Evolutionary conservation across 1,140 invertebrate genomes (phyloP).

Genomic region (Cyclargus thomasi): DNA sequence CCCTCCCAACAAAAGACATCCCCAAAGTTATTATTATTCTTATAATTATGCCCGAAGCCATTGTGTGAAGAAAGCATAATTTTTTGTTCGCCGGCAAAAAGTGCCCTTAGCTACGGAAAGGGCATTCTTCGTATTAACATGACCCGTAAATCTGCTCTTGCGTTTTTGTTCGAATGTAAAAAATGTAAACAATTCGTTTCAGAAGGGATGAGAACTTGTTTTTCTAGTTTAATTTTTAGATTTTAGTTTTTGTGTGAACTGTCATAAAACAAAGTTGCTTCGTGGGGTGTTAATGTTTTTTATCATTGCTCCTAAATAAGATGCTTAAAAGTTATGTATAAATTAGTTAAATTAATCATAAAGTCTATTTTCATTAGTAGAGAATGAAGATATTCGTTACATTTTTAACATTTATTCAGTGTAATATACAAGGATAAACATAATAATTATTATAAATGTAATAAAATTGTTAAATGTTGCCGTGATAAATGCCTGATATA

Average conservation of each 20-base stretch:
- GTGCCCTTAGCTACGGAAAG: slow-evolving; percentile 53
- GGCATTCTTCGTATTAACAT: slow-evolving; percentile 48
- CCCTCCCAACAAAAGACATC: slow-evolving; percentile 61
- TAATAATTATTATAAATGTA: neutral
- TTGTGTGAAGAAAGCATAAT: slow-evolving; percentile 51
- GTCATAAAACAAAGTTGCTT: slow-evolving; percentile 1
- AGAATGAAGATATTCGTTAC: too few relatives aligned
- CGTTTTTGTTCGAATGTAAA: slow-evolving; percentile 47
- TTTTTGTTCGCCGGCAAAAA: slow-evolving; percentile 61
- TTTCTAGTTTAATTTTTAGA: slow-evolving; percentile 5
- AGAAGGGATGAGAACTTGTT: slow-evolving; percentile 29
- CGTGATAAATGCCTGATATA: neutral
- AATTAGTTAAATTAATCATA: too few relatives aligned
- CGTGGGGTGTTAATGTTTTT: neutral
- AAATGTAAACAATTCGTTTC: slow-evolving; percentile 66
- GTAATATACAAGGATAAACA: neutral
- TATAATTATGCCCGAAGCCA: slow-evolving; percentile 67
- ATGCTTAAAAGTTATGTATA: neutral
- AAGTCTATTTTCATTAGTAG: too few relatives aligned
- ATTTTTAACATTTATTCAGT: neutral
- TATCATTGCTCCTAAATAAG: neutral
- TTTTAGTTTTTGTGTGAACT: neutral
- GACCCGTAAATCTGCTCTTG: slow-evolving; percentile 42
- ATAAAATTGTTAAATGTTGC: neutral
- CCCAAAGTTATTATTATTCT: slow-evolving; percentile 67